A percentile compares a stretch with the other conserved stretches of the same genome.
Evolutionary conservation across 2,888 invertebrate species (phyloP).

Genomic region (Protodeltote pygarga): DNA sequence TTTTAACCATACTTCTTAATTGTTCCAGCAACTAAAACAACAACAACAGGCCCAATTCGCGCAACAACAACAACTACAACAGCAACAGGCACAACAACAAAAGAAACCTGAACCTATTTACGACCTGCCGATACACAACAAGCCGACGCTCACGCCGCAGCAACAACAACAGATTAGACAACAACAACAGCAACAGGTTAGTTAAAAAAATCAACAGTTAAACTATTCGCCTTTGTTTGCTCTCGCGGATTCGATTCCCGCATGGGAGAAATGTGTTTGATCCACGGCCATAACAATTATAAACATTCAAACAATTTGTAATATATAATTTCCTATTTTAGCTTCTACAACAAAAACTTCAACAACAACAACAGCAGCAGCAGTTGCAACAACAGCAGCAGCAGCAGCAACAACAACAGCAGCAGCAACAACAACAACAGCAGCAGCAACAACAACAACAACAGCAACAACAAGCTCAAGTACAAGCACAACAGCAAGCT

Average conservation of each 20-base stretch:
- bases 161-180: slow-evolving; percentile 67
- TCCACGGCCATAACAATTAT: too few species aligned
- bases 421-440: slow-evolving; percentile 26
- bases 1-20: background rate
- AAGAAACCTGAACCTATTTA: slow-evolving; percentile 81
- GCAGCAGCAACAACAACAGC: slow-evolving; percentile 20
- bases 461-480: slow-evolving; percentile 23
- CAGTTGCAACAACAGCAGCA: slow-evolving; percentile 26
- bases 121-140: slow-evolving; percentile 80
- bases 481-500: slow-evolving; percentile 1
- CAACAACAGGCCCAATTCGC: slow-evolving; percentile 39
- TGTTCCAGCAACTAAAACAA: slow-evolving; percentile 60
- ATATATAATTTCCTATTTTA: background rate
- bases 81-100: slow-evolving; percentile 52
- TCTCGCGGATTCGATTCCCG: too few species aligned
- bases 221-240: background rate
- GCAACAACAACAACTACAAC: slow-evolving; percentile 49
- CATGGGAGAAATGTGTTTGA: too few species aligned
- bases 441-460: slow-evolving; percentile 28
- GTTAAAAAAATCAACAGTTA: background rate
- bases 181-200: slow-evolving; percentile 54
- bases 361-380: slow-evolving; percentile 40
- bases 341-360: slow-evolving; percentile 44
- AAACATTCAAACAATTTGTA: too few species aligned
- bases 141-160: slow-evolving; percentile 70